Conservation (phyloP, 2,888 invertebrate species). For the Lasioglossum vierecki region DNA sequence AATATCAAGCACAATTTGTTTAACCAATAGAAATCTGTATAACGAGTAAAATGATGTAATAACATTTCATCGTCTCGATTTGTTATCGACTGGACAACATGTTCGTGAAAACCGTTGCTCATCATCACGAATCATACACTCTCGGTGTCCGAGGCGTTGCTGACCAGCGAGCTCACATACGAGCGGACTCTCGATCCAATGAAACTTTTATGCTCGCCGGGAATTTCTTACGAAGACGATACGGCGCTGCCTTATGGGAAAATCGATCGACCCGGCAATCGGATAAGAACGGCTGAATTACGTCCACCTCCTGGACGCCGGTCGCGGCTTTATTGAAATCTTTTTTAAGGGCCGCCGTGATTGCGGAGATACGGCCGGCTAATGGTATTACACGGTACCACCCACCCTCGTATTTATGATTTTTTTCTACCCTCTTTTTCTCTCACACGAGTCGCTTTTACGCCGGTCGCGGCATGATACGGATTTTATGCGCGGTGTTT, state of each 20-base stretch:
- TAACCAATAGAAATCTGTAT: neutral
- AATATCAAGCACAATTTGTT: no score
- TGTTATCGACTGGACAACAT: neutral
- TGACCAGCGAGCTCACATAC: constrained; percentile 17
- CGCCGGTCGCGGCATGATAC: constrained; percentile 35
- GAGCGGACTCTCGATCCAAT: constrained; percentile 40
- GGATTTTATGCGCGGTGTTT: constrained; percentile 24
- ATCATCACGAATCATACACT: neutral
- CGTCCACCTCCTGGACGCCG: constrained; percentile 36
- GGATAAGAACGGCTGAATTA: constrained; percentile 55
- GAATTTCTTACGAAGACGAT: constrained; percentile 48
- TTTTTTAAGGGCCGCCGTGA: constrained; percentile 54
- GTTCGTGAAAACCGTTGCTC: neutral
- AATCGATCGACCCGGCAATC: constrained; percentile 57
- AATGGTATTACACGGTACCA: constrained; percentile 44
- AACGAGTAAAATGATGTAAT: neutral
- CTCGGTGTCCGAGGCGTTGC: neutral
- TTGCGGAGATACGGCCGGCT: constrained; percentile 46
- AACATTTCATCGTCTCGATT: neutral
- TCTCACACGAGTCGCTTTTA: constrained; percentile 26
- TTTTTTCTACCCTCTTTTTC: constrained; percentile 17
- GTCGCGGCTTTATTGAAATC: constrained; percentile 56
- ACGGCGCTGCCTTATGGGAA: constrained; percentile 46
- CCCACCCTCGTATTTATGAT: constrained; percentile 49
- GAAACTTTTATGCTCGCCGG: constrained; percentile 60